Evolutionary conservation across 2,888 invertebrate species (phyloP).

Genomic region (Podabrus alpinus): DNA sequence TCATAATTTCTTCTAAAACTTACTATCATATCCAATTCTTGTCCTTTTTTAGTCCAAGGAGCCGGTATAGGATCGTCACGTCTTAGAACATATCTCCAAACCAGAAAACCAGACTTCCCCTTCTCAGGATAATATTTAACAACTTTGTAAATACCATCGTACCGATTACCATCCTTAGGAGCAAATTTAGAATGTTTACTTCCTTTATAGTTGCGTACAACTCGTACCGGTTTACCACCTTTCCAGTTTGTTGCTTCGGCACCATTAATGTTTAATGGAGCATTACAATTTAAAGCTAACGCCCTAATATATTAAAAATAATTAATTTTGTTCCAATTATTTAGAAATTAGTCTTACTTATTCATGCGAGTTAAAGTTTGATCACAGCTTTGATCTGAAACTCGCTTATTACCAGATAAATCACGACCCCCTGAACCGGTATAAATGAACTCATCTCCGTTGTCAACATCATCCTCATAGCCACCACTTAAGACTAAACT

Average conservation of each 20-base stretch:
- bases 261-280: constrained; percentile 67
- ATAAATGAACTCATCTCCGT: constrained; percentile 80
- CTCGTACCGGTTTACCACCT: constrained; percentile 76
- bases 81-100: constrained; percentile 78
- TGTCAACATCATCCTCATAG: constrained; percentile 82
- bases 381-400: constrained; percentile 78
- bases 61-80: constrained; percentile 79
- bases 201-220: constrained; percentile 76
- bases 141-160: constrained; percentile 87
- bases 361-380: constrained; percentile 78
- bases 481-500: constrained; percentile 82
- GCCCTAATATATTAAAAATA: constrained; percentile 61
- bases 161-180: constrained; percentile 75
- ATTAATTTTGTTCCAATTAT: constrained; percentile 1
- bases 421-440: constrained; percentile 86
- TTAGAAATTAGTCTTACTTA: constrained; percentile 56
- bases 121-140: constrained; percentile 80
- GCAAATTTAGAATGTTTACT: constrained; percentile 77
- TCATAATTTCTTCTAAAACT: not conserved
- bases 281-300: constrained; percentile 77
- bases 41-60: constrained; percentile 77
- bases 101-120: constrained; percentile 76
- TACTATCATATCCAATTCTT: constrained; percentile 59
- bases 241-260: constrained; percentile 74
- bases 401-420: constrained; percentile 80